phyloP scores from a whole-genome alignment of 2,888 invertebrate genomes.

The Drosophila meridiana region DNA sequence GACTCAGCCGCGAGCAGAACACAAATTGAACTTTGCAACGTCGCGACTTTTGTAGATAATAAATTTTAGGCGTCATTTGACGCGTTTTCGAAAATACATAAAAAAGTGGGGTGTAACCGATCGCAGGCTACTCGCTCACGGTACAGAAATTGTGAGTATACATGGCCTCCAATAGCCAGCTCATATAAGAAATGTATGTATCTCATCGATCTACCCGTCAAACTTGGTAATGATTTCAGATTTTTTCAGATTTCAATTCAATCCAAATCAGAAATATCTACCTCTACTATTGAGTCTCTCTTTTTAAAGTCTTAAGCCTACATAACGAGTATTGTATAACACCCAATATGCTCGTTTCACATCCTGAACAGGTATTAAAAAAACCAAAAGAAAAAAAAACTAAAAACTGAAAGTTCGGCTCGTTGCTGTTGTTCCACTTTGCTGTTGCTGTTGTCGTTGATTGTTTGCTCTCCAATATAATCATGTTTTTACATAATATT shows the following conservation, averaged over 20 bases:
- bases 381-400: neutral
- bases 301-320: neutral
- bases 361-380: neutral
- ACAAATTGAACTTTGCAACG: slow-evolving; percentile 64
- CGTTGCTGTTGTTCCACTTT: slow-evolving; percentile 16
- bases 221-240: no score
- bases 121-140: neutral
- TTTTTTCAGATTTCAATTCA: neutral
- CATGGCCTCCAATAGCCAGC: no score
- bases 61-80: slow-evolving; percentile 73
- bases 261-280: neutral
- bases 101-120: neutral
- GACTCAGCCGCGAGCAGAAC: slow-evolving; percentile 43
- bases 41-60: slow-evolving; percentile 56
- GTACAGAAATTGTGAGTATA: neutral
- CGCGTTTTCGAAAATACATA: slow-evolving; percentile 43
- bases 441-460: slow-evolving; percentile 23
- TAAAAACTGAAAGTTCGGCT: slow-evolving; percentile 46
- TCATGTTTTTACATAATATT: slow-evolving; percentile 59
- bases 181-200: no score
- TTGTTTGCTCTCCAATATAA: slow-evolving; percentile 53
- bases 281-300: neutral
- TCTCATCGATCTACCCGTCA: no score
- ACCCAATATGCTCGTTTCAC: neutral
- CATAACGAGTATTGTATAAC: neutral